A percentile compares a stretch with the other conserved stretches of the same genome.
phyloP scores from a whole-genome alignment of 1,140 invertebrate species.

The Neodiprion lecontei region DNA sequence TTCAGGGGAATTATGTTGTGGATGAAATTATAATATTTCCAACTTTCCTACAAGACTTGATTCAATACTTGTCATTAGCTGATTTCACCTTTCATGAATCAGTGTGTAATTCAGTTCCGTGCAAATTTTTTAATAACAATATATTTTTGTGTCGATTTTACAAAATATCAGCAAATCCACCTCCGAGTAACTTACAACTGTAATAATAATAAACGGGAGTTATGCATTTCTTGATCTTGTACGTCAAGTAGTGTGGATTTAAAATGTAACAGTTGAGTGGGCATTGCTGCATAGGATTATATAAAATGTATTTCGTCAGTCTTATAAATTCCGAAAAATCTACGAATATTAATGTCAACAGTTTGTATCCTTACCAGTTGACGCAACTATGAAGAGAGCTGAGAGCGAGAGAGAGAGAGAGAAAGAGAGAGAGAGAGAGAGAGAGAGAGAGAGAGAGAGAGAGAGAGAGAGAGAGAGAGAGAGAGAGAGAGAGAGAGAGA shows the following conservation, averaged over 20 bases:
- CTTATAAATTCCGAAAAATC: constrained; percentile 31
- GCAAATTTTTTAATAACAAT: background rate
- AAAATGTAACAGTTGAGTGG: too few relatives aligned
- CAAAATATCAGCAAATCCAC: constrained; percentile 2
- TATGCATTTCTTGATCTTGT: too few relatives aligned
- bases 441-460: background rate
- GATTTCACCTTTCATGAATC: background rate
- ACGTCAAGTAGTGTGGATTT: too few relatives aligned
- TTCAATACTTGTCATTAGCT: background rate
- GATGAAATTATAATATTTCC: too few relatives aligned
- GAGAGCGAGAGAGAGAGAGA: background rate
- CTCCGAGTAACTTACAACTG: constrained; percentile 1
- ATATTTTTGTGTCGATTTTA: background rate
- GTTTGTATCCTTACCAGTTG: too few relatives aligned
- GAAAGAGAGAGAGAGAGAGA: too few relatives aligned
- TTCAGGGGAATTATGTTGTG: too few relatives aligned
- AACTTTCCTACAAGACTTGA: background rate
- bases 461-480: background rate
- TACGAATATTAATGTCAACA: background rate
- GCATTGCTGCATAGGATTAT: background rate
- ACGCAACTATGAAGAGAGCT: background rate
- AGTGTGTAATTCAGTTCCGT: too few relatives aligned
- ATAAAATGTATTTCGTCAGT: constrained; percentile 25
- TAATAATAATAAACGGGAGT: background rate
- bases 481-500: too few relatives aligned